These are phyloP conservation scores for Pollenia amentaria DNA, from an alignment of 2,888 invertebrate species.

Conservation along the genomic window DNA sequence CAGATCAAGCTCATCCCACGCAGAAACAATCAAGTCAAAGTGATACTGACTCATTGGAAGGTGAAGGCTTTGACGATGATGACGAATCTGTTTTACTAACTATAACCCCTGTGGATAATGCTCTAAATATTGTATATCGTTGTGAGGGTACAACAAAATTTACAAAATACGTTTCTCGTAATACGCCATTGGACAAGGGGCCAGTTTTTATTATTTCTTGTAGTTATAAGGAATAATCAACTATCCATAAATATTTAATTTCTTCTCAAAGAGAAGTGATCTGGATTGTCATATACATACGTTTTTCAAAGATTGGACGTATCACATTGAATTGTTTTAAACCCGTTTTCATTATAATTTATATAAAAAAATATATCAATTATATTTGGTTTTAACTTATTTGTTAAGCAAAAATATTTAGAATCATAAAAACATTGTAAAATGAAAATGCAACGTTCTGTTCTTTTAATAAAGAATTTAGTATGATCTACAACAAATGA, in stretches of 20 bases:
- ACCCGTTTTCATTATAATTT: not conserved
- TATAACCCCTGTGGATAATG: constrained; percentile 88
- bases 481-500: not conserved
- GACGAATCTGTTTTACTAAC: constrained; percentile 86
- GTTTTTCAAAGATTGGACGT: constrained; percentile 17
- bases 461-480: constrained; percentile 47
- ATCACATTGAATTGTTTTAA: constrained; percentile 28
- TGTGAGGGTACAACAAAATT: constrained; percentile 84
- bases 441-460: constrained; percentile 33
- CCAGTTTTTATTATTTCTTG: constrained; percentile 83
- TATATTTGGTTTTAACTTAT: not conserved
- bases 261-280: constrained; percentile 49
- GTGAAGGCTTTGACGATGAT: constrained; percentile 83
- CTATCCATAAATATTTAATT: not conserved
- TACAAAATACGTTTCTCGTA: constrained; percentile 84
- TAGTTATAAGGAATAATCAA: constrained; percentile 83
- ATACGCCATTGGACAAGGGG: constrained; percentile 81
- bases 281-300: not conserved
- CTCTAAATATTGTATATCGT: constrained; percentile 88
- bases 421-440: constrained; percentile 49
- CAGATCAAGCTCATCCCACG: constrained; percentile 77
- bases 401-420: constrained; percentile 30
- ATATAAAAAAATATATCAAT: too few species aligned
- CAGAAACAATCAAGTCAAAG: constrained; percentile 78
- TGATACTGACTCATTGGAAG: constrained; percentile 83